Evolutionary conservation across 2,888 invertebrate genomes (phyloP).

Genomic region (Sinodicranocentrus sp.): DNA sequence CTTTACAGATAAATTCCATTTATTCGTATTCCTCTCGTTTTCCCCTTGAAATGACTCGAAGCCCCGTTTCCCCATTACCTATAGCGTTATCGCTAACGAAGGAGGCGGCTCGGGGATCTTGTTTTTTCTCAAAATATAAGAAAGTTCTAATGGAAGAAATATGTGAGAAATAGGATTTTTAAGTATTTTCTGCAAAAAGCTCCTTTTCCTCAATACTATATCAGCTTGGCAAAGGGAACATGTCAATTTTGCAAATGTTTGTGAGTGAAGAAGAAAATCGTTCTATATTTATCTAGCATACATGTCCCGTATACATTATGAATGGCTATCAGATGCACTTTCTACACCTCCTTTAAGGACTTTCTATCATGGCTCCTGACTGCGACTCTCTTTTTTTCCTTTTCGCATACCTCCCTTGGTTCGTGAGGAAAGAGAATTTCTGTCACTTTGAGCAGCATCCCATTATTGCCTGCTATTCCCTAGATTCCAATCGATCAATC

Average conservation of each 20-base stretch:
- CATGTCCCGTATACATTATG: not conserved
- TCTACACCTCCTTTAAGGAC: not conserved
- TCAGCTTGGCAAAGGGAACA: constrained; percentile 7
- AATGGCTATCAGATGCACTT: constrained; percentile 13
- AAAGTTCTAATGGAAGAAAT: constrained; percentile 55
- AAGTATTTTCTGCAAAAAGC: constrained; percentile 30
- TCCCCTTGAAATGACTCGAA: too few species aligned
- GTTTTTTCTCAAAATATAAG: not conserved
- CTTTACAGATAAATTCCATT: too few species aligned
- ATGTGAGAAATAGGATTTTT: constrained; percentile 47
- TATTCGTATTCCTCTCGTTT: too few species aligned
- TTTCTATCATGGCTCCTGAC: constrained; percentile 9
- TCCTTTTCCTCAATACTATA: not conserved
- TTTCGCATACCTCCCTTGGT: not conserved
- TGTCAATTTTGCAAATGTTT: constrained; percentile 19
- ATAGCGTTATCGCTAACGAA: too few species aligned
- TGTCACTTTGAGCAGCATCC: constrained; percentile 72
- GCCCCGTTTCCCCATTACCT: too few species aligned
- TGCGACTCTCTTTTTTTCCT: not conserved
- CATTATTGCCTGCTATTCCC: constrained; percentile 75
- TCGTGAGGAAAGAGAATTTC: constrained; percentile 37
- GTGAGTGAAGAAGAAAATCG: too few species aligned
- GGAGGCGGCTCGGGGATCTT: too few species aligned
- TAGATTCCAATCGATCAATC: constrained; percentile 76
- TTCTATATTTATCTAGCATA: not conserved